A percentile compares a stretch with the other conserved stretches of the same genome.
Conservation (phyloP, 1,140 invertebrate genomes). For the Plodia interpunctella region DNA sequence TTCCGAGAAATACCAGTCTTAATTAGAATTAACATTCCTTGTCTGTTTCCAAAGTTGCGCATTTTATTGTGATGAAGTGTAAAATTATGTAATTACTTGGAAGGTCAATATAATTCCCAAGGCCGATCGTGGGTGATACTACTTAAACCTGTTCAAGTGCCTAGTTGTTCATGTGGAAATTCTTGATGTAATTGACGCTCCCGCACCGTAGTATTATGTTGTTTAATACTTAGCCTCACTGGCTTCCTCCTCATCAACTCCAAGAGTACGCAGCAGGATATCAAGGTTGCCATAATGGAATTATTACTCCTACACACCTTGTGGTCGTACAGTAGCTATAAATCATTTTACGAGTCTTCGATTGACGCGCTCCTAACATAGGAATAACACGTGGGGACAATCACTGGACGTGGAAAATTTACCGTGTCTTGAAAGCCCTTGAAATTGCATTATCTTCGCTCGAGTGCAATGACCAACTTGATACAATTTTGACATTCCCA, state of each 20-base stretch:
- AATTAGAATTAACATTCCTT: constrained; percentile 3
- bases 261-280: not conserved
- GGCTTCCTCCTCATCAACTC: constrained; percentile 15
- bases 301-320: not conserved
- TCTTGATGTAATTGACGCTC: constrained; percentile 23
- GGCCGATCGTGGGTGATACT: constrained; percentile 38
- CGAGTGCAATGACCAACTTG: not conserved
- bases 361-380: constrained; percentile 13
- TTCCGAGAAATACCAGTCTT: constrained; percentile 2
- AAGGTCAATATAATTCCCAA: constrained; percentile 48
- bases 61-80: constrained; percentile 30
- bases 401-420: constrained; percentile 12
- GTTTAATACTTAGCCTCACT: constrained; percentile 16
- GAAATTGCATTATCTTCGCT: not conserved
- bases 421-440: constrained; percentile 12
- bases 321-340: not conserved
- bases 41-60: constrained; percentile 4
- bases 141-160: constrained; percentile 34
- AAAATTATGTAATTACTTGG: constrained; percentile 43
- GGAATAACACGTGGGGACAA: not conserved
- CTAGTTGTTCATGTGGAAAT: constrained; percentile 26
- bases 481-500: too few species aligned
- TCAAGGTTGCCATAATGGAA: not conserved
- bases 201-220: constrained; percentile 24
- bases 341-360: not conserved